Evolutionary conservation across 2,888 invertebrate species (phyloP), one percentile per base, ranked within the genome.

Genomic region (Philopedon plagiatum): DNA sequence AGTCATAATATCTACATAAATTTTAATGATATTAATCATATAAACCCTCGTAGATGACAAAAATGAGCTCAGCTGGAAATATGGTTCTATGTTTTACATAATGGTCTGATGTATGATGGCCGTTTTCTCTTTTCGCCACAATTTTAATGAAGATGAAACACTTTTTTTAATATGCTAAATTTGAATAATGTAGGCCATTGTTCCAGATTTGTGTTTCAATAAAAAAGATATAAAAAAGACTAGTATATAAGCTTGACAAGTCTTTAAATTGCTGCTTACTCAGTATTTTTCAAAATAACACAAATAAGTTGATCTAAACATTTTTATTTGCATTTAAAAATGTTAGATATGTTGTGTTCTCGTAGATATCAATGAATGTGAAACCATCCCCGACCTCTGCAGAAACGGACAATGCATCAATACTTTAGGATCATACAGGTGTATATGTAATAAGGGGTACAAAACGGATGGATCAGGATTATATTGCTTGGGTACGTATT

Each of bases 351-450:
- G 5, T 37, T n/a, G 9, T 37, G n/a, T 4, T 26, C 15, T 54
- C 29, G 46, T 78, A 87, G 95, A 96, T 83, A 93, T 95, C 75
- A 93, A 96, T 81, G 96, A 96, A 84, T 96, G 96, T 81, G 89
- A 89, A 57, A 93, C 93, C 41, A 91, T 94, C 83, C 92, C 93
- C 0, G 92, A 90, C 62, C 87, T 95, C 0, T 95, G 96, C 81
- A 89, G 89, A 79, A 93, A 94, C 69, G 95, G 96, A 1, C 87
- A 92, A 66, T 96, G 96, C 82, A 91, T 94, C 75, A 95, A 95
- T 79, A 94, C 94, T 19, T 89, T 95, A 80, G 95, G 95, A 71
- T 94, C 94, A 39, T 95, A 93, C 86, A 89, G 92, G 5, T 95
- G 95, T 83, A 90, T 92, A 54, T 95, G 95, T 83, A 90, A 91